Base-by-base conservation (phyloP, 2,888 invertebrate genomes). In the Drosophila maculinotata region DNA sequence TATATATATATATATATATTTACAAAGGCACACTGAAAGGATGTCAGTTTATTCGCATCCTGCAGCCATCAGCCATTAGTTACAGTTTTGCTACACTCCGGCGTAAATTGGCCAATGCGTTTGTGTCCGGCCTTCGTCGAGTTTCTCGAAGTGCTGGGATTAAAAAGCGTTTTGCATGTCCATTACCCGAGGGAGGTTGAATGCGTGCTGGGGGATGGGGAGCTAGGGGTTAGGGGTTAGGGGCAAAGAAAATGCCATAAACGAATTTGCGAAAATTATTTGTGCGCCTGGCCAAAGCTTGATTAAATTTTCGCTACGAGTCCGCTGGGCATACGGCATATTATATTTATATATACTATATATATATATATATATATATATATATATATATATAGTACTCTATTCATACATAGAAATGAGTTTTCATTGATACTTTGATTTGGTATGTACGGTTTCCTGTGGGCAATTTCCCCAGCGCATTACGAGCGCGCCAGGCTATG, bases 161-260 rank as follows among this genome's bases (percentile, higher is more conserved):
- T 80, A 80, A 80, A 80, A 80, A 80, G 68, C 80, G 80, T 72
- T 80, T 80, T 80, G 80, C 80, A 80, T 80, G 80, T 69, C 79
- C 67, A 63, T 73, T 73, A 73, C 49, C 36, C 39, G 6, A 41
- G 42, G 17, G 45, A 33, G 44, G 9, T 4, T 8, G 17, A 28
- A n/a, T n/a, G n/a, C n/a, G n/a, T n/a, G n/a, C n/a, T n/a, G 2
- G 10, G 7, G 28, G 30, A 30, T 10, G 23, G n/a, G 25, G 10
- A 33, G 52, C n/a, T 25, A 9, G 33, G 25, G 15, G n/a, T 6
- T 8, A 33, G 20, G 26, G 26, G 10, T n/a, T n/a, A 14, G 38
- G 26, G 63, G 62, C 39, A 65, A 71, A 47, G 67, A 53, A 82
- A 80, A 79, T 65, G 74, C 74, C 80, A 69, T 80, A 82, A 82